Evolutionary conservation across 2,113 vertebrate genomes (phyloP).

Genomic region (Archocentrus centrarchus): DNA sequence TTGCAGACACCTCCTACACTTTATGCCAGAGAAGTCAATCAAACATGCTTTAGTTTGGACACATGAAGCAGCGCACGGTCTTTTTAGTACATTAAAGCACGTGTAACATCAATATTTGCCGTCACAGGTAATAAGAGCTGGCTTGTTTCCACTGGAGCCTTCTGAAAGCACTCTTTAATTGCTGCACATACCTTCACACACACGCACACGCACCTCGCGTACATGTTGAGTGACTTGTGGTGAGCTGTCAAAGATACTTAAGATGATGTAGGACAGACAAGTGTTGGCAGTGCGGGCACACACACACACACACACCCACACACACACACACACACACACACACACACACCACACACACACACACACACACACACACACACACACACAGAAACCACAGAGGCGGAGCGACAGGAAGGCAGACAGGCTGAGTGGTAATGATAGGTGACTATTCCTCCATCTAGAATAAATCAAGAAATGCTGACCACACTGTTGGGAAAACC

Average conservation of each 20-base stretch:
- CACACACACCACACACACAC: conserved; percentile 14
- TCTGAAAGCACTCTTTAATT: conserved; percentile 23
- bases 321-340: conserved; percentile 26
- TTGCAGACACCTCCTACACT: neutral
- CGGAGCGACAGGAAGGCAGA: conserved; percentile 53
- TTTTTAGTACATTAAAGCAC: neutral
- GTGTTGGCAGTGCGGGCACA: conserved; percentile 13
- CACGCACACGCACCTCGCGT: neutral
- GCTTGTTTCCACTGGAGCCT: conserved; percentile 16
- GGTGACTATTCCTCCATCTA: conserved; percentile 56
- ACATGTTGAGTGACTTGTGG: conserved; percentile 75
- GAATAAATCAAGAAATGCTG: conserved; percentile 54
- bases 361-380: conserved; percentile 24
- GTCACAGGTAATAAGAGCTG: conserved; percentile 3
- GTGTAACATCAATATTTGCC: conserved; percentile 29
- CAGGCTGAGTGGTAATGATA: conserved; percentile 63
- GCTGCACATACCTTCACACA: conserved; percentile 9
- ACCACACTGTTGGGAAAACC: conserved; percentile 31
- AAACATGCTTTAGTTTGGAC: neutral
- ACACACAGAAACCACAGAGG: conserved; percentile 36
- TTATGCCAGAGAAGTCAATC: neutral
- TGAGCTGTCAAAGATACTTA: conserved; percentile 78
- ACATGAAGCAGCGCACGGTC: neutral
- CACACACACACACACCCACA: conserved; percentile 20
- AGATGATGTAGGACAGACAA: conserved; percentile 76